Percentiles rank a stretch among this genome's conserved stretches.
Evolutionary conservation across 2,797 vertebrate genomes (phyloP).

Genomic region (Anableps anableps): DNA sequence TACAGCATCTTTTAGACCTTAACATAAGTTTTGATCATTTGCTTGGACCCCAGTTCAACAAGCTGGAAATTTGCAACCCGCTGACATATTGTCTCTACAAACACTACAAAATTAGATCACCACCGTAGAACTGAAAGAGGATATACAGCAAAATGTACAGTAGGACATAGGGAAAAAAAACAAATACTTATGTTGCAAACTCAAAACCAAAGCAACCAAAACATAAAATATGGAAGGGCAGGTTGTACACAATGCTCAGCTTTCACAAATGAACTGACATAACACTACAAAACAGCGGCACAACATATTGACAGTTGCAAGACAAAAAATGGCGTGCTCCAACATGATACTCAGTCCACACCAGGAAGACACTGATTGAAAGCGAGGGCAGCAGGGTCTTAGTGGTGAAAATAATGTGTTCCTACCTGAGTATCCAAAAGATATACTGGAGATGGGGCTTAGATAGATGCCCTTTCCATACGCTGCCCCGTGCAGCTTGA

Average conservation of each 20-base stretch:
- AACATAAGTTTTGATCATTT: not conserved
- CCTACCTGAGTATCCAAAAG: slow-evolving; percentile 99
- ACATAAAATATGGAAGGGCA: slow-evolving; percentile 46
- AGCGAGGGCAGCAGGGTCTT: slow-evolving; percentile 24
- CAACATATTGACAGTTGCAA: slow-evolving; percentile 46
- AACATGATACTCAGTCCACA: slow-evolving; percentile 53
- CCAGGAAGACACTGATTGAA: slow-evolving; percentile 53
- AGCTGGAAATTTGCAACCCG: not conserved
- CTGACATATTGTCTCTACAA: not conserved
- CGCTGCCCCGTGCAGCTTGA: slow-evolving; percentile 99
- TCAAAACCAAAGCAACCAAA: slow-evolving; percentile 37
- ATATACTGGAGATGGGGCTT: slow-evolving; percentile 99
- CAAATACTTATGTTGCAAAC: slow-evolving; percentile 21
- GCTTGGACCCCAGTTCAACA: not conserved
- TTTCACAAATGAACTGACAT: slow-evolving; percentile 45
- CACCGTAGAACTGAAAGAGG: not conserved
- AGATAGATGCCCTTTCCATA: slow-evolving; percentile 99
- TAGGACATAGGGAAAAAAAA: not conserved
- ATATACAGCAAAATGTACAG: slow-evolving; percentile 1
- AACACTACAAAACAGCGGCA: slow-evolving; percentile 43
- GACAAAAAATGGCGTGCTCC: slow-evolving; percentile 45
- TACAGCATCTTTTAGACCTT: not conserved
- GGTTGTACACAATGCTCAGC: slow-evolving; percentile 29
- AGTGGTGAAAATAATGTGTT: slow-evolving; percentile 40
- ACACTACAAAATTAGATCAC: slow-evolving; percentile 1